Evolutionary conservation across 2,113 vertebrate genomes (phyloP), one percentile per base, ranked within the genome.

Genomic region (Campylomormyrus numenius): DNA sequence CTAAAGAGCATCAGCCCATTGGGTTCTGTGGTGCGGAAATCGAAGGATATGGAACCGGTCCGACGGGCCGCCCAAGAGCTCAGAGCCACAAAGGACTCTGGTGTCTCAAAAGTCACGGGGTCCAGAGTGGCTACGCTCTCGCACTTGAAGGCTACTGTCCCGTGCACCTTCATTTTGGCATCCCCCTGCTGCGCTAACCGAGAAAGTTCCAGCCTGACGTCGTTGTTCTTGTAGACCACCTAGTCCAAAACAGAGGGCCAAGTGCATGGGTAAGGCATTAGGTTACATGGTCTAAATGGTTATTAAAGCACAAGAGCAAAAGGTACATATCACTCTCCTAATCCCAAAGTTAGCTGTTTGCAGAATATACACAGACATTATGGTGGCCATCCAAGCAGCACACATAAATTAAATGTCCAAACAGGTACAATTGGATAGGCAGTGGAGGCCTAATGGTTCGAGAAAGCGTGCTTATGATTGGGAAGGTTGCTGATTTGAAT

Each of bases 151-250:
- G 97, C 97, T 90, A 97, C 96, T 88, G 97, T 95, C 89, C 97
- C 97, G 10, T 97, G 96, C 86, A 97, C 95, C 93, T 97, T 97
- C 97, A 97, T 97, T 92, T 97, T 97, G 85, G 95, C 94, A 91
- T 97, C 97, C 86, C 97, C 97, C 95, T 97, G 97, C 49, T 56
- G 74, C 8, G 88, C 88, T 35, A 89, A 74, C 27, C 88, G 88
- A 70, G 88, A 89, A 19, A 97, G 93, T 91, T 97, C 97, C 93
- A 97, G 93, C 49, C 97, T 95, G 89, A 97, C 97, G 90, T 97
- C 97, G 0, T 97, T 97, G 93, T 97, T 97, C 94, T 97, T 97
- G 92, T 97, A 97, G 0, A 97, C 97, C 88, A 97, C 97, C 97
- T 97, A 94, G 87, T 84, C 35, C 27, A 53, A 35, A 42, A 66